phyloP scores from a whole-genome alignment of 2,888 invertebrate species.

The Noctua comes region DNA sequence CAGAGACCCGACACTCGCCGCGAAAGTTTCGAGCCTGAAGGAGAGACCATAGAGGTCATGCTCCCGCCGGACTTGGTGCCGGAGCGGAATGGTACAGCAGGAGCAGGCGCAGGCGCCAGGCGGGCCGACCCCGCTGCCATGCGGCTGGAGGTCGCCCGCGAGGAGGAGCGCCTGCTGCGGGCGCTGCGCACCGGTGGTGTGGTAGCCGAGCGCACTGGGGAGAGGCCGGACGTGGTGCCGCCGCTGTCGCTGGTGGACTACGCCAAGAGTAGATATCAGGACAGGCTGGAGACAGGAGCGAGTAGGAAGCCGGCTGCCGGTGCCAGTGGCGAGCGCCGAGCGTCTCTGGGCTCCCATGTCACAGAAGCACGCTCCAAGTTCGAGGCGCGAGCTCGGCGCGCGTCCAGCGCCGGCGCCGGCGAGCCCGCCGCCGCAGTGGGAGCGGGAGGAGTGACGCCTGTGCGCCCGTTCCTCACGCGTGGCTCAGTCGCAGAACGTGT shows the following conservation, averaged over 20 bases:
- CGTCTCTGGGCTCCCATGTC: conserved; percentile 87
- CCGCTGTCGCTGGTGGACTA: conserved; percentile 91
- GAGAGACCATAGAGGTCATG: conserved; percentile 92
- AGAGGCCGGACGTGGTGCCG: conserved; percentile 88
- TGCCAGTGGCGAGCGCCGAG: conserved; percentile 84
- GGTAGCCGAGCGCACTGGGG: conserved; percentile 85
- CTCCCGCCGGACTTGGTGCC: conserved; percentile 91
- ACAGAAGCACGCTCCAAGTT: conserved; percentile 89
- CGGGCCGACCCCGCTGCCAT: conserved; percentile 89
- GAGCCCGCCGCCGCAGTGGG: conserved; percentile 81
- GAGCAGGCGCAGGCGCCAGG: conserved; percentile 81
- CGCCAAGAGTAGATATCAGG: conserved; percentile 92
- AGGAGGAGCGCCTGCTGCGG: conserved; percentile 94
- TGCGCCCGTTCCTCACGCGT: conserved; percentile 95
- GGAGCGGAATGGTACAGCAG: conserved; percentile 84
- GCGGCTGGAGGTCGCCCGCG: conserved; percentile 94
- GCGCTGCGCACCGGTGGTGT: conserved; percentile 93
- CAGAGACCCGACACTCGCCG: conserved; percentile 80
- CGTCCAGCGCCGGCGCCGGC: conserved; percentile 85
- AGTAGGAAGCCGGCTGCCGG: conserved; percentile 84
- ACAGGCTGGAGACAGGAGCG: conserved; percentile 89
- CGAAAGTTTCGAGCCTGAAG: conserved; percentile 84
- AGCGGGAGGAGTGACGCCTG: conserved; percentile 89
- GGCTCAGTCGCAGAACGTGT: conserved; percentile 97
- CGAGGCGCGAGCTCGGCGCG: conserved; percentile 87